phyloP scores from a whole-genome alignment of 1,140 invertebrate genomes.

The Trialeurodes vaporariorum region DNA sequence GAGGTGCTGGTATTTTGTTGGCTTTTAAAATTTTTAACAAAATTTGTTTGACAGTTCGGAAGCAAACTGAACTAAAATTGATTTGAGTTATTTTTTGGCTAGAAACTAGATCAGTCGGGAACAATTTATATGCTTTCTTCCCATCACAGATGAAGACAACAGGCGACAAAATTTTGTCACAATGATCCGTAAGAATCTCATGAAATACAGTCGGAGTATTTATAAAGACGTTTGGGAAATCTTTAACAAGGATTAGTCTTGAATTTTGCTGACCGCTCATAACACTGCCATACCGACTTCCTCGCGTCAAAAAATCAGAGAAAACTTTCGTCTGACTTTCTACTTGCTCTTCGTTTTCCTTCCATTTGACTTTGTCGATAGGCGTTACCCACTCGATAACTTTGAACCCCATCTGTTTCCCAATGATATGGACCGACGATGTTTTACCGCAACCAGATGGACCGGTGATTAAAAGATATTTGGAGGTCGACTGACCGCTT shows the following conservation, averaged over 20 bases:
- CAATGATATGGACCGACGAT: slow-evolving; percentile 43
- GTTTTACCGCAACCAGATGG: slow-evolving; percentile 62
- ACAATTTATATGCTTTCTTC: slow-evolving; percentile 45
- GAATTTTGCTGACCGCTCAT: slow-evolving; percentile 39
- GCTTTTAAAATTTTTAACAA: slow-evolving; percentile 27
- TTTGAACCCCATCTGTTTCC: slow-evolving; percentile 42
- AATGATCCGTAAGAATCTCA: slow-evolving; percentile 49
- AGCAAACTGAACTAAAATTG: slow-evolving; percentile 51
- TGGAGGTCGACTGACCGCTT: neutral
- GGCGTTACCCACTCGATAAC: slow-evolving; percentile 61
- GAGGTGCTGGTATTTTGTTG: slow-evolving; percentile 2
- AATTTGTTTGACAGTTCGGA: slow-evolving; percentile 48
- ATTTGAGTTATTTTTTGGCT: slow-evolving; percentile 48
- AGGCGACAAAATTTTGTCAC: slow-evolving; percentile 46
- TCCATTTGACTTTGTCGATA: slow-evolving; percentile 39
- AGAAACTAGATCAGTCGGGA: slow-evolving; percentile 44
- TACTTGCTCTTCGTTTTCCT: slow-evolving; percentile 30
- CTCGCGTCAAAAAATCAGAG: slow-evolving; percentile 50
- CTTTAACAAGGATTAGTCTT: slow-evolving; percentile 51
- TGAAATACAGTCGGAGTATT: slow-evolving; percentile 46
- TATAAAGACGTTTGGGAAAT: slow-evolving; percentile 57
- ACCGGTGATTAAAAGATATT: slow-evolving; percentile 49
- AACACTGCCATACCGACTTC: slow-evolving; percentile 52
- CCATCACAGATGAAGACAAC: slow-evolving; percentile 56
- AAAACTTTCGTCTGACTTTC: slow-evolving; percentile 36